phyloP scores from a whole-genome alignment of 2,113 vertebrate genomes.

The Gobius niger region DNA sequence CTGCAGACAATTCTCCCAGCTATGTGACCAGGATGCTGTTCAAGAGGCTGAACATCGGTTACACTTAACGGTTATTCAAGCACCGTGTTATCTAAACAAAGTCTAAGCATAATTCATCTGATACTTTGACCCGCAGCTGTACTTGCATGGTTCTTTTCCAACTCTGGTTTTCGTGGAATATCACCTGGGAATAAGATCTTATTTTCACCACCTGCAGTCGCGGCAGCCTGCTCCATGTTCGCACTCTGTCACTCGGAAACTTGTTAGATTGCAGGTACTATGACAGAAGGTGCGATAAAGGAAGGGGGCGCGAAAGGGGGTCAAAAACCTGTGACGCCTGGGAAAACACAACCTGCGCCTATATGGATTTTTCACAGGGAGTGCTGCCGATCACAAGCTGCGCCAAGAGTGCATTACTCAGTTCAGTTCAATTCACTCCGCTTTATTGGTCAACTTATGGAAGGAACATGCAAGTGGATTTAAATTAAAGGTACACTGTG shows the following conservation, averaged over 20 bases:
- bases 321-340: neutral
- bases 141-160: neutral
- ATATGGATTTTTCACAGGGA: neutral
- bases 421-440: no score
- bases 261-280: slow-evolving; percentile 13
- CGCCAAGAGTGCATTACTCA: neutral
- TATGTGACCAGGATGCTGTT: no score
- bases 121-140: no score
- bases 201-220: slow-evolving; percentile 5
- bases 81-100: no score
- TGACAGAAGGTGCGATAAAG: slow-evolving; percentile 11
- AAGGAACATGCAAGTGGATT: no score
- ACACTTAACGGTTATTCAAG: no score
- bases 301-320: neutral
- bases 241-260: slow-evolving; percentile 11
- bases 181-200: slow-evolving; percentile 7
- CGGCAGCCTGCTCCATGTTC: neutral
- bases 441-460: no score
- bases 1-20: no score
- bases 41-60: no score
- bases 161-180: slow-evolving; percentile 2
- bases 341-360: neutral
- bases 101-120: no score
- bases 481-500: no score
- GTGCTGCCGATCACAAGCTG: neutral